Evolutionary conservation across 2,888 invertebrate species (phyloP).

Genomic region (Odiellus spinosus): DNA sequence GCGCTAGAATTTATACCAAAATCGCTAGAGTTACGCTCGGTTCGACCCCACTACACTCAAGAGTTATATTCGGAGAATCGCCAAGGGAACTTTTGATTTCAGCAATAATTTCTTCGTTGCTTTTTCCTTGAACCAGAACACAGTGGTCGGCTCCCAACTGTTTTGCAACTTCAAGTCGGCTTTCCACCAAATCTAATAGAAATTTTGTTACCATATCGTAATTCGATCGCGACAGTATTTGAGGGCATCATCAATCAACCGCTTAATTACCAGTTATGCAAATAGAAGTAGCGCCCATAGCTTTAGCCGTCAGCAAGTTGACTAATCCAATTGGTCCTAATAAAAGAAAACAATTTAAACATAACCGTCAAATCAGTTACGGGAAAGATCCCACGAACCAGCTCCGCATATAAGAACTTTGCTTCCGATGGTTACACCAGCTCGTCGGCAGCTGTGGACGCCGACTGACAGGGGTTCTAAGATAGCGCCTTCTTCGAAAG

Average conservation of each 20-base stretch:
- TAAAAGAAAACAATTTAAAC: constrained; percentile 2
- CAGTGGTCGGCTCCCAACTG: constrained; percentile 29
- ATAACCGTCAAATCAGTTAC: neutral
- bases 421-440: constrained; percentile 43
- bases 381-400: constrained; percentile 18
- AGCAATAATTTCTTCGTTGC: neutral
- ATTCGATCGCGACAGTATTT: neutral
- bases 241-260: no score
- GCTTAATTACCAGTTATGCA: constrained; percentile 22
- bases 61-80: constrained; percentile 49
- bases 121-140: constrained; percentile 22
- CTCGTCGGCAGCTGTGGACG: constrained; percentile 80
- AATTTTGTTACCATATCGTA: no score
- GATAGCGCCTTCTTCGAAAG: constrained; percentile 81
- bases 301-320: constrained; percentile 24
- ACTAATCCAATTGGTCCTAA: constrained; percentile 28
- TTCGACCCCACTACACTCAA: constrained; percentile 79
- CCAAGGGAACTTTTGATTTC: constrained; percentile 35
- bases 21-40: constrained; percentile 57
- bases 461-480: constrained; percentile 86
- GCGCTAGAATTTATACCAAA: constrained; percentile 40
- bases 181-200: constrained; percentile 28
- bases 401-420: constrained; percentile 31
- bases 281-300: constrained; percentile 24
- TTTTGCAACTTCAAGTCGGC: constrained; percentile 28